phyloP scores from a whole-genome alignment of 2,113 vertebrate species.

The Megaceryle maxima region DNA sequence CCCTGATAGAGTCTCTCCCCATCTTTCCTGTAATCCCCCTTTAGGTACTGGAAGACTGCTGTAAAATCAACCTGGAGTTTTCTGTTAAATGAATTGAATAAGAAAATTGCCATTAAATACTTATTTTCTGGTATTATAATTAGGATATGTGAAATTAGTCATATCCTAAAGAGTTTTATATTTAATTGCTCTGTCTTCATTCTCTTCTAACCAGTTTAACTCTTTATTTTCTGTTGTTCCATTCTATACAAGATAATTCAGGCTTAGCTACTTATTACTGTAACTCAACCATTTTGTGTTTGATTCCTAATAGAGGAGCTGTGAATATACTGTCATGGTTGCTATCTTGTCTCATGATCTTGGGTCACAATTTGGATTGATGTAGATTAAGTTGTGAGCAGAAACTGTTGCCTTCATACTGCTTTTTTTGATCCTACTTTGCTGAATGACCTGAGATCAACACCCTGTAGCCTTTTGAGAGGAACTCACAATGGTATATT shows the following conservation, averaged over 20 bases:
- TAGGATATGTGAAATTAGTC: not conserved
- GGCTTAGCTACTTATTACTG: not conserved
- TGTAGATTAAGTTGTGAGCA: not conserved
- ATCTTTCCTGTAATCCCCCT: not conserved
- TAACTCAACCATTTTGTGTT: not conserved
- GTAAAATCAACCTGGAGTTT: not conserved
- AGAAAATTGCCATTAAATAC: not conserved
- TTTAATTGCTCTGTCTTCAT: not conserved
- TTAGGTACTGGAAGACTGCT: not conserved
- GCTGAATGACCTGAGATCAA: not conserved
- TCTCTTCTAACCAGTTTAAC: not conserved
- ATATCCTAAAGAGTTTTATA: not conserved
- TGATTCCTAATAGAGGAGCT: not conserved
- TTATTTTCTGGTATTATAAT: not conserved
- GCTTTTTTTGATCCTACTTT: not conserved
- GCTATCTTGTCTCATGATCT: not conserved
- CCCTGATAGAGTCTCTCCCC: not conserved
- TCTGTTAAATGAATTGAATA: not conserved
- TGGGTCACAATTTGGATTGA: not conserved
- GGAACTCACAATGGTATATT: not conserved
- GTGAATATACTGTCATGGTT: not conserved
- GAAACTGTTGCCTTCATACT: not conserved
- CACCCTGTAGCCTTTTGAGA: not conserved
- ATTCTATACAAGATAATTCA: not conserved
- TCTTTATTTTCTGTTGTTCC: not conserved